phyloP scores from a whole-genome alignment of 2,113 vertebrate genomes.

The Agelaius tricolor region DNA sequence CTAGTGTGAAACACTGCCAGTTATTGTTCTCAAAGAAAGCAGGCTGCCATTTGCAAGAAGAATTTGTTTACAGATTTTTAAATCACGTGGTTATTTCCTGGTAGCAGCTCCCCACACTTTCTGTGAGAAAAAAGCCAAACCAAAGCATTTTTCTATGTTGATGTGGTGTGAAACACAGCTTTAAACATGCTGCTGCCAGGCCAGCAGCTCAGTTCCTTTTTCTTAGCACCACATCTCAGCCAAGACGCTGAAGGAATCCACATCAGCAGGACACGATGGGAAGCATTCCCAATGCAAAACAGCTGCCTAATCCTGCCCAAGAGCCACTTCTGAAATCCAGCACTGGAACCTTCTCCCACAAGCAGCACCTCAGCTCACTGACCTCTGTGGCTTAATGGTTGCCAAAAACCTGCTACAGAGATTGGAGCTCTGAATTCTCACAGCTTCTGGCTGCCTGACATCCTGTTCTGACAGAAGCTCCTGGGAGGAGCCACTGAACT shows the following conservation, averaged over 20 bases:
- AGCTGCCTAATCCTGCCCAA: neutral
- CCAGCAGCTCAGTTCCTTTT: neutral
- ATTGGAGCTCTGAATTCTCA: neutral
- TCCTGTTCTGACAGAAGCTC: neutral
- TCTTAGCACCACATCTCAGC: neutral
- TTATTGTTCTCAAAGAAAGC: neutral
- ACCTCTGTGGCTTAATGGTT: neutral
- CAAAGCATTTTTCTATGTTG: neutral
- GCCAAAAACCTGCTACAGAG: neutral
- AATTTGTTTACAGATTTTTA: neutral
- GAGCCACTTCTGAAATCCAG: neutral
- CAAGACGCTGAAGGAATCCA: neutral
- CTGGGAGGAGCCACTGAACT: neutral
- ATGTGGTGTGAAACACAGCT: neutral
- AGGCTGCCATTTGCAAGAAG: neutral
- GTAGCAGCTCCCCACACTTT: neutral
- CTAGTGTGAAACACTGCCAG: neutral
- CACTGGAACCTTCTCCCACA: neutral
- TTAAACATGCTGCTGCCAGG: neutral
- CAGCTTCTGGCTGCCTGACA: neutral
- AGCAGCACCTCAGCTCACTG: neutral
- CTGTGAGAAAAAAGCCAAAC: neutral
- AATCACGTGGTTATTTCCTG: fast-evolving
- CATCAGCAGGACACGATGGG: neutral
- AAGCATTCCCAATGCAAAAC: neutral